Evolutionary conservation across 2,797 vertebrate species (phyloP), one percentile per base, ranked within the genome.

Genomic region (Leptatherina wallacei): DNA sequence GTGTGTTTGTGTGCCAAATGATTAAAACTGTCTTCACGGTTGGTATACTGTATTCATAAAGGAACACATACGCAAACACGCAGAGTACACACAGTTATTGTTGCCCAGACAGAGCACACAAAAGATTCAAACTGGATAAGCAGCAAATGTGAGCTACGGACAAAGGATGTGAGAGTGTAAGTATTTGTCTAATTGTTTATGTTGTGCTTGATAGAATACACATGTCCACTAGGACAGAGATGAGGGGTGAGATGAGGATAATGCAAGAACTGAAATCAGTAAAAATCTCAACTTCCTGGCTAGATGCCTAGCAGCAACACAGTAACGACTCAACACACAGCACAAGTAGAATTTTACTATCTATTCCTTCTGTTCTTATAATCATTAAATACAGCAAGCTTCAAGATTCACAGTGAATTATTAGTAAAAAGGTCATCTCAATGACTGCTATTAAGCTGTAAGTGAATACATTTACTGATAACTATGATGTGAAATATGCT

Each of bases 21-120:
- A 89, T 78, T 79, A 71, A 65, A 85, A 67, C 57, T 71, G 81
- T 76, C 75, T 75, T 81, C 61, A 74, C 69, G 62, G 73, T 71
- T 67, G 40, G 38, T 77, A 42, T 52, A 75, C 12, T 35, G 69
- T 65, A 56, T 52, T 71, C 62, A 77, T 44, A 82, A 51, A 33
- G 65, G 22, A 75, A 49, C 20, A 44, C 20, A 16, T 22, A 47
- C 35, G 27, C 42, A 61, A 44, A 67, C 40, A 59, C n/a, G 16
- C 47, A 40, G 8, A 24, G 29, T 6, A 56, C 58, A 68, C n/a
- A 66, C 13, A 8, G 30, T 55, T 27, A 27, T 24, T 5, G 30
- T 71, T 49, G 11, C 42, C 69, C 20, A 16, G 30, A 51, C 38
- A 52, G 33, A 73, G n/a, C 69, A 20, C 61, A 47, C 42, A 71